phyloP scores from a whole-genome alignment of 2,888 invertebrate species.

The Salticus scenicus region DNA sequence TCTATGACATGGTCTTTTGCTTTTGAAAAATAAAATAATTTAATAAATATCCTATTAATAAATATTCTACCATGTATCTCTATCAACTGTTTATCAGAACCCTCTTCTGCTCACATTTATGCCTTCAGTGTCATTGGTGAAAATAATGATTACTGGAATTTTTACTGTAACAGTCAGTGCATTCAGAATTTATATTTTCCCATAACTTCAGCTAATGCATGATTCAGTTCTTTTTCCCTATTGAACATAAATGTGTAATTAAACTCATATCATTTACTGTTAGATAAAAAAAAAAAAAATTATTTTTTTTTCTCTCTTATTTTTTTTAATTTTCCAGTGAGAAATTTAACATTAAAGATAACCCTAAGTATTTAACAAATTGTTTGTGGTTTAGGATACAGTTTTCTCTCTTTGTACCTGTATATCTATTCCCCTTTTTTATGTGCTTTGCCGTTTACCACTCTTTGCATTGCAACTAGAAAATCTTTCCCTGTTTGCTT shows the following conservation, averaged over 20 bases:
- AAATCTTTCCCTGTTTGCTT: conserved; percentile 57
- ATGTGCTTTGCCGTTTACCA: conserved; percentile 49
- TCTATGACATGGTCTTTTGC: conserved; percentile 7
- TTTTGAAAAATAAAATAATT: not conserved
- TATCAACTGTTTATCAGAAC: not conserved
- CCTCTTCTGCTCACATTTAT: not conserved
- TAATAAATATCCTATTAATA: not conserved
- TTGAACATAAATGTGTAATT: too few relatives aligned
- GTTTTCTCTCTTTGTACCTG: conserved; percentile 20
- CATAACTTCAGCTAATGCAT: not conserved
- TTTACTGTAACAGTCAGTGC: not conserved
- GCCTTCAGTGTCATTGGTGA: not conserved
- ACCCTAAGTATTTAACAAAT: not conserved
- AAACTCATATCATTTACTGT: too few relatives aligned
- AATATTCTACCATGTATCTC: not conserved
- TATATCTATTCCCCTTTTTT: conserved; percentile 26
- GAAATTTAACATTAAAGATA: too few relatives aligned
- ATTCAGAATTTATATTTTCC: not conserved
- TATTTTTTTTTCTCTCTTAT: too few relatives aligned
- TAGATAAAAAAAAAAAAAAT: too few relatives aligned
- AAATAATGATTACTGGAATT: too few relatives aligned
- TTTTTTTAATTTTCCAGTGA: too few relatives aligned
- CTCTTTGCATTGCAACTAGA: conserved; percentile 47
- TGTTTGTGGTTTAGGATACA: not conserved
- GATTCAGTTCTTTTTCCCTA: not conserved